phyloP scores from a whole-genome alignment of 2,888 invertebrate species.

The Listrodromus nycthemerus region DNA sequence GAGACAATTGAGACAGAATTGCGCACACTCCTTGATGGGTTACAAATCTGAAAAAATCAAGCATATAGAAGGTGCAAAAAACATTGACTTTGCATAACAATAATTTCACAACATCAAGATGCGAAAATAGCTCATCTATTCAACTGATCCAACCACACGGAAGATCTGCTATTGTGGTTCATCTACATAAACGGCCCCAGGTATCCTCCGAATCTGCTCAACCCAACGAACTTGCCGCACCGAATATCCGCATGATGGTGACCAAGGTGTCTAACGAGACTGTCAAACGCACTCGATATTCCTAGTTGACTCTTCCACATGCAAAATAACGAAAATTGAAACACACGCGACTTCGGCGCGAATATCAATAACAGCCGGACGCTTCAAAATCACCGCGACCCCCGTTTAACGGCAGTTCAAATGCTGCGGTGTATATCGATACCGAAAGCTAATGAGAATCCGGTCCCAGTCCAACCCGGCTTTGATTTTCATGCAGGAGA shows the following conservation, averaged over 20 bases:
- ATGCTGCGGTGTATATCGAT: constrained; percentile 17
- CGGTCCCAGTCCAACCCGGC: background rate
- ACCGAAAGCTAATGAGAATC: constrained; percentile 40
- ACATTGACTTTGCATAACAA: too few species aligned
- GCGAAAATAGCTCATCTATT: too few species aligned
- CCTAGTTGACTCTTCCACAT: constrained; percentile 6
- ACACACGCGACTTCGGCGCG: constrained; percentile 2
- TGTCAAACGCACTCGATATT: constrained; percentile 31
- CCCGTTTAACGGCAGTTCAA: background rate
- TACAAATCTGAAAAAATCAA: too few species aligned
- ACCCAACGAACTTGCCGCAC: background rate
- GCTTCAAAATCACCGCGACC: background rate
- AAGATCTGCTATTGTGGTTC: too few species aligned
- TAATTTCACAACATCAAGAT: too few species aligned
- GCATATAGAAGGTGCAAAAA: too few species aligned
- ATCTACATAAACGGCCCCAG: too few species aligned
- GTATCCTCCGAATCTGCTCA: background rate
- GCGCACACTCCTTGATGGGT: too few species aligned
- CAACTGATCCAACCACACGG: too few species aligned
- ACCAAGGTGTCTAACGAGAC: background rate
- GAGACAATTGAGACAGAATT: too few species aligned
- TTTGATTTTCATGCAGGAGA: constrained; percentile 13
- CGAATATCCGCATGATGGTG: background rate
- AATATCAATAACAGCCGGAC: constrained; percentile 9
- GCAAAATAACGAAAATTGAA: constrained; percentile 1